Evolutionary conservation across 2,888 invertebrate genomes (phyloP), one percentile per base, ranked within the genome.

Genomic region (Argyresthia albistria): DNA sequence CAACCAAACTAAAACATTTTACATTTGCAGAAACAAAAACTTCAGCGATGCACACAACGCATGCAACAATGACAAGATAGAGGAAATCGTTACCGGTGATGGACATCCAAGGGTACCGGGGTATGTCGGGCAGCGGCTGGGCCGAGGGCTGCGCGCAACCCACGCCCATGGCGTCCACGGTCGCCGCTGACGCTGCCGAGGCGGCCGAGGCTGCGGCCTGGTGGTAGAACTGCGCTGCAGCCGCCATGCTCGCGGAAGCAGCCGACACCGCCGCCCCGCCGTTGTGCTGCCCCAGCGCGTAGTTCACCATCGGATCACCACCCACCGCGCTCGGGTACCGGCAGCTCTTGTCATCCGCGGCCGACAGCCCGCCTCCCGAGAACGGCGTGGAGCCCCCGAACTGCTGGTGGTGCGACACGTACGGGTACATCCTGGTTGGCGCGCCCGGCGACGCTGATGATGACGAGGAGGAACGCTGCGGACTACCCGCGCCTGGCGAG

Each of bases 51-150:
- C 39, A 39, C 10, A 39, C 3, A 39, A 39, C 39, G 35, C 43
- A 50, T 51, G 47, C 46, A 14, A n/a, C 0, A 25, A 53, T 25
- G 39, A 42, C 42, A 42, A 39, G n/a, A 36, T 10, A 11, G 46
- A 43, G 45, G 37, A 45, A 35, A 51, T 61, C 89, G 91, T 93
- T 90, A 96, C 97, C 97, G 90, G 97, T 96, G 84, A 97, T 95
- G 73, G 96, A 95, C 96, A 97, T 97, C 97, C 97, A 97, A 50
- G 97, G 97, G 81, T 97, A 97, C 73, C 97, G 92, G 54, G 97
- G 96, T 76, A 97, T 94, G 87, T 97, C 97, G 50, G 95, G 95
- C 74, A 97, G 93, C 55, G 95, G 95, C 80, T 95, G 95, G 58
- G 95, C 95, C 56, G 94, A 92, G 64, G 93, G 90, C 74, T 94